Base-by-base conservation (phyloP, 2,888 invertebrate species). In the Mimumesa dahlbomi region DNA sequence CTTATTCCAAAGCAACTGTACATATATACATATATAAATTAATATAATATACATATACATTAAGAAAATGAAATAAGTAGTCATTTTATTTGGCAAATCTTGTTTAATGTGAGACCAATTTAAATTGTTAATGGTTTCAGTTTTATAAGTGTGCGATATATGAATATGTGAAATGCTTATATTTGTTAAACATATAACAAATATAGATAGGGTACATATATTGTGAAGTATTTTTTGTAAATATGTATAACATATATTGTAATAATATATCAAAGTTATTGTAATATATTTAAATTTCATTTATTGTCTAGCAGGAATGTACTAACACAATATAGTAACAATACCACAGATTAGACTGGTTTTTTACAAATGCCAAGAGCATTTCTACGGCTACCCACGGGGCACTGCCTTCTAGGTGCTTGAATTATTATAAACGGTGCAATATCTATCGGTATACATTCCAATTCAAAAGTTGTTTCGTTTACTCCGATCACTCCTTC, bases 401-500 rank as follows among this genome's bases (percentile, higher is more conserved):
- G 86, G 63, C 88, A 88, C 2, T 45, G 34, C 4, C 64, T 58
- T 31, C 38, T 56, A 1, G 87, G 84, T 21, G 68, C 59, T 11
- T 80, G 42, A 2, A 88, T 79, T 53, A 87, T 79, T 9, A 73
- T 22, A n/a, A 82, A 83, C 0, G 77, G 76, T 3, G 52, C 77
- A 11, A 81, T 9, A 0, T 62, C 43, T 0, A 67, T 36, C 5
- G 82, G 79, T 0, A 92, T 89, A 82, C 95, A 95, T 69, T 92
- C 91, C 0, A 94, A 83, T 49, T 90, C 85, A 49, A 93, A 87
- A 0, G 92, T 93, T 0, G 91, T 91, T 0, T 92, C 91, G 83
- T 94, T 93, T 0, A 94, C 92, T 3, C 91, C 92, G 13, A 94
- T 87, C 0, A 91, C 90, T 13, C 87, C 90, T 0, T 89, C 88